These are phyloP conservation scores for Holotrichia oblita DNA, from an alignment of 1,140 invertebrate species.

Conservation along the genomic window DNA sequence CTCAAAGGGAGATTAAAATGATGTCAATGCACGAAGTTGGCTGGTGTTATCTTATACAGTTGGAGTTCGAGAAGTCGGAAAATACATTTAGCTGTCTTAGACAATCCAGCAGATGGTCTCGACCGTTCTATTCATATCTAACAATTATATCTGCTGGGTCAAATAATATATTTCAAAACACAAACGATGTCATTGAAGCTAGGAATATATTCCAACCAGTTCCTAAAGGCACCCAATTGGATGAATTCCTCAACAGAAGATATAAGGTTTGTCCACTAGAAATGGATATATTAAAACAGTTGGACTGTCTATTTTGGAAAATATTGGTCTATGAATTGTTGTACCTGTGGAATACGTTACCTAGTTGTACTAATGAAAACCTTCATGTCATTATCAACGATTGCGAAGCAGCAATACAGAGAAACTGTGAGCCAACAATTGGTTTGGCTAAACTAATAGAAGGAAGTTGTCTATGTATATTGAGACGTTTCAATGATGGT, in stretches of 20 bases:
- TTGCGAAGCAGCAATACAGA: not conserved
- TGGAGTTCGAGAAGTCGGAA: conserved; percentile 70
- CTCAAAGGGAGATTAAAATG: conserved; percentile 74
- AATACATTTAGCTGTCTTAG: conserved; percentile 68
- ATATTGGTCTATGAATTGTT: conserved; percentile 74
- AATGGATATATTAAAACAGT: conserved; percentile 37
- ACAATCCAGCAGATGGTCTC: conserved; percentile 74
- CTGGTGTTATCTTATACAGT: conserved; percentile 75
- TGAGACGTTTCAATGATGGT: conserved; percentile 63
- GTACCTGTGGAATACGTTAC: conserved; percentile 78
- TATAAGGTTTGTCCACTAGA: conserved; percentile 50
- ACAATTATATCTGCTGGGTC: conserved; percentile 60
- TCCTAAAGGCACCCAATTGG: conserved; percentile 52
- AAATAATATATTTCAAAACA: conserved; percentile 41
- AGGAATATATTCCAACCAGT: conserved; percentile 34
- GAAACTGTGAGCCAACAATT: conserved; percentile 65
- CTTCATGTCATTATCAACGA: conserved; percentile 62
- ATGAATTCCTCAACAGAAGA: conserved; percentile 54
- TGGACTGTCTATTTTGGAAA: conserved; percentile 64
- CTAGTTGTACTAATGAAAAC: conserved; percentile 67
- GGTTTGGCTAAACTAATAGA: conserved; percentile 67
- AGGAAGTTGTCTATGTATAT: conserved; percentile 64
- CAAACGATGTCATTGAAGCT: conserved; percentile 38
- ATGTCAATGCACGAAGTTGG: conserved; percentile 76
- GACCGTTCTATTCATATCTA: conserved; percentile 76